A percentile compares a stretch with the other conserved stretches of the same genome.
Conservation (phyloP, 2,113 vertebrate genomes). For the Haliaeetus leucogaster region DNA sequence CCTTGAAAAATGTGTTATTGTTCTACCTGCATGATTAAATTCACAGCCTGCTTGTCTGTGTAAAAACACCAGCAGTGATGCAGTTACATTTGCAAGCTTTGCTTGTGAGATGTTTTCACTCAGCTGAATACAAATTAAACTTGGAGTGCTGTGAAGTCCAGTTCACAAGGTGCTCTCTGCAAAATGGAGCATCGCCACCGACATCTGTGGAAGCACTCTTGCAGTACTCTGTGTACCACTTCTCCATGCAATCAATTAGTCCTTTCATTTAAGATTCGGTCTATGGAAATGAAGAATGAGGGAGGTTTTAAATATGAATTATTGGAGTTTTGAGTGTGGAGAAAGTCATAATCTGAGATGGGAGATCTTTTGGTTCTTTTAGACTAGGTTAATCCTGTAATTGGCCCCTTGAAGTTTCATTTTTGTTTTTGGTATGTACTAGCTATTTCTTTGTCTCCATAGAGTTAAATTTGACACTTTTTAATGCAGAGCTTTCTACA, state of each 20-base stretch:
- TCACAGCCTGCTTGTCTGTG: background rate
- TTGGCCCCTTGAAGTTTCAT: background rate
- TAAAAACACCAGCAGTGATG: background rate
- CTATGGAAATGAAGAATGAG: background rate
- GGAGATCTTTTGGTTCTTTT: background rate
- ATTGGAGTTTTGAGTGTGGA: background rate
- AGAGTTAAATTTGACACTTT: background rate
- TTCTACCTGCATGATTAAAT: background rate
- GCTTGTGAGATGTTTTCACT: background rate
- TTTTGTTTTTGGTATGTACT: background rate
- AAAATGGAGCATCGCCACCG: background rate
- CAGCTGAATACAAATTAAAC: background rate
- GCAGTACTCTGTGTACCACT: too few relatives aligned
- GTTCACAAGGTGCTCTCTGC: background rate
- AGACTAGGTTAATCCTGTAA: background rate
- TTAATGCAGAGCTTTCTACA: background rate
- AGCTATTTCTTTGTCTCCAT: background rate
- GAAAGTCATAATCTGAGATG: background rate
- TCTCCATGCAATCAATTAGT: accelerated
- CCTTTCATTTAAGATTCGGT: background rate
- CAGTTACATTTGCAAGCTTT: background rate
- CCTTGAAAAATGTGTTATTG: background rate
- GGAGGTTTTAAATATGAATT: background rate
- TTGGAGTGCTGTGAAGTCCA: background rate
- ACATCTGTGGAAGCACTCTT: accelerated